phyloP scores from a whole-genome alignment of 2,113 vertebrate species.

The Atherinomorus stipes region DNA sequence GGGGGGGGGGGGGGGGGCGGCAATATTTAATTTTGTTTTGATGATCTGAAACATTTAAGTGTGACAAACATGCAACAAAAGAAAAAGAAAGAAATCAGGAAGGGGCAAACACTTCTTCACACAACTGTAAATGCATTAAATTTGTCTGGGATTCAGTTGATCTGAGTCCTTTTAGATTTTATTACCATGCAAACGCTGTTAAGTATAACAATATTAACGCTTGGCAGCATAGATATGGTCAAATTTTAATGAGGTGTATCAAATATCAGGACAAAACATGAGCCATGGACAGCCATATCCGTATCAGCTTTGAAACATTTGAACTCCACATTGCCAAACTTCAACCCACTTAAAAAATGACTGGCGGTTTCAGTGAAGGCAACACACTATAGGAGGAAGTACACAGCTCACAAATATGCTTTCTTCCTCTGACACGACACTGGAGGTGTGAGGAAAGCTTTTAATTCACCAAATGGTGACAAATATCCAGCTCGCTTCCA shows the following conservation, averaged over 20 bases:
- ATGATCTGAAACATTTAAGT: no score
- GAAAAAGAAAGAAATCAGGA: no score
- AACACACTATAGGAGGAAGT: neutral
- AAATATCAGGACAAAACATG: slow-evolving; percentile 36
- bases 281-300: slow-evolving; percentile 44
- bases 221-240: slow-evolving; percentile 25
- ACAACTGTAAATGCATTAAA: slow-evolving; percentile 16
- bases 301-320: slow-evolving; percentile 42
- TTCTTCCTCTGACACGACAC: slow-evolving; percentile 31
- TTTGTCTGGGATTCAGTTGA: slow-evolving; percentile 31
- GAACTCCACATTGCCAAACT: slow-evolving; percentile 17
- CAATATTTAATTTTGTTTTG: no score
- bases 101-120: no score
- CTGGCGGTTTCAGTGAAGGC: slow-evolving; percentile 27
- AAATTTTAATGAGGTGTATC: slow-evolving; percentile 29
- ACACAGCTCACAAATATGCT: slow-evolving; percentile 24
- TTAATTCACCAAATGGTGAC: slow-evolving; percentile 36
- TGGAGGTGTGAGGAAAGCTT: slow-evolving; percentile 19
- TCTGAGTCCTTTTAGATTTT: slow-evolving; percentile 6
- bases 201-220: slow-evolving; percentile 45
- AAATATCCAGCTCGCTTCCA: neutral
- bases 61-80: no score
- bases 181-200: slow-evolving; percentile 17
- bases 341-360: slow-evolving; percentile 31
- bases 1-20: no score